Conservation (phyloP, 2,888 invertebrate genomes). For the Andrena marginata region DNA sequence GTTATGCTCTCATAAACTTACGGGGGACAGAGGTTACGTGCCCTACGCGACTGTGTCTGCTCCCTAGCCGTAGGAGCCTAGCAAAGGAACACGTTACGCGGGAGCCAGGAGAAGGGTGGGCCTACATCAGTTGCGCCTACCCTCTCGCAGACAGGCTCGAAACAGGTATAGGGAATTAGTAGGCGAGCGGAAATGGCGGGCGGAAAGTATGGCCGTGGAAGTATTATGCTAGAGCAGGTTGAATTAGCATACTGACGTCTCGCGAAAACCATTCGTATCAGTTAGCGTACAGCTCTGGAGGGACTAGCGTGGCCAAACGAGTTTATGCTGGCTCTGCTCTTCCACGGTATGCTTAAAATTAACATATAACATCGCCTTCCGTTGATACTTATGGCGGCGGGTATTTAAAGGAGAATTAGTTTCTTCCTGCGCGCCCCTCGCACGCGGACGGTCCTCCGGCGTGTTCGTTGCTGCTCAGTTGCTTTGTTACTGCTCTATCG, state of each 20-base stretch:
- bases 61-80: slow-evolving; percentile 49
- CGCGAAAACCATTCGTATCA: slow-evolving; percentile 55
- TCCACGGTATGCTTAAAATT: slow-evolving; percentile 22
- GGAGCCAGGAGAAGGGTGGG: slow-evolving; percentile 2
- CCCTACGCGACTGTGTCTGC: slow-evolving; percentile 69
- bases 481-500: too few species aligned
- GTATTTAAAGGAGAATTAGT: not conserved
- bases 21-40: slow-evolving; percentile 71
- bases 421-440: not conserved
- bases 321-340: slow-evolving; percentile 29
- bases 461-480: not conserved
- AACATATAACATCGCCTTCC: slow-evolving; percentile 40
- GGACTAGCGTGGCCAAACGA: slow-evolving; percentile 17
- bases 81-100: slow-evolving; percentile 60
- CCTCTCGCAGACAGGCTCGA: slow-evolving; percentile 11
- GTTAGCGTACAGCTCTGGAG: slow-evolving; percentile 30
- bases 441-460: not conserved
- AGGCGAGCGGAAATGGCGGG: slow-evolving; percentile 14
- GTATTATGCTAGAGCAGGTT: slow-evolving; percentile 45
- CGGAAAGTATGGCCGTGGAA: slow-evolving; percentile 44
- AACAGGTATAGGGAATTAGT: slow-evolving; percentile 44
- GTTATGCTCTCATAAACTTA: slow-evolving; percentile 81
- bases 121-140: slow-evolving; percentile 39
- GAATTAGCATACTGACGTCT: slow-evolving; percentile 56
- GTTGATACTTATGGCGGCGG: not conserved